phyloP scores from a whole-genome alignment of 2,113 vertebrate genomes.

The Crypturellus undulatus region DNA sequence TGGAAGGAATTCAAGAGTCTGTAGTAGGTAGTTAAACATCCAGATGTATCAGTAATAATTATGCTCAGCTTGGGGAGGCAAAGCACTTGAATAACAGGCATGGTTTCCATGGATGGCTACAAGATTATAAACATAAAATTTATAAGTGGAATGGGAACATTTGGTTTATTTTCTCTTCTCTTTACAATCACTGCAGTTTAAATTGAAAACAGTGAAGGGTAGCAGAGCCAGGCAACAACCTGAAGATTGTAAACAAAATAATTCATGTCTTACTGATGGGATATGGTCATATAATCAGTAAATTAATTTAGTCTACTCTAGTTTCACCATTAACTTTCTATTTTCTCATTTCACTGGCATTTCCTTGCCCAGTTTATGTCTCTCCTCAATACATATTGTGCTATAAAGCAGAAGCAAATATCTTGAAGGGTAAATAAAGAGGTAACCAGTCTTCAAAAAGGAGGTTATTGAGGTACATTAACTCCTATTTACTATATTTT shows the following conservation, averaged over 20 bases:
- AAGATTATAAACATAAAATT: constrained; percentile 81
- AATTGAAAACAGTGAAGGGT: constrained; percentile 80
- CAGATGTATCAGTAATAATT: constrained; percentile 79
- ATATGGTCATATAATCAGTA: constrained; percentile 81
- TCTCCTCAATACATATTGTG: constrained; percentile 74
- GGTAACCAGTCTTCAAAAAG: constrained; percentile 71
- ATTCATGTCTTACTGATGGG: constrained; percentile 80
- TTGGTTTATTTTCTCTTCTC: constrained; percentile 80
- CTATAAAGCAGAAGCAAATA: constrained; percentile 77
- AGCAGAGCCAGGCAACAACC: constrained; percentile 78
- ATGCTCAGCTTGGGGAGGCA: constrained; percentile 67
- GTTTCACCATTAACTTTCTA: constrained; percentile 80
- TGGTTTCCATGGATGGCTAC: constrained; percentile 79
- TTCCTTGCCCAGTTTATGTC: constrained; percentile 77
- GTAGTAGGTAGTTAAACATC: constrained; percentile 76
- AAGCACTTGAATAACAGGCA: constrained; percentile 74
- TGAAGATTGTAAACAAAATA: constrained; percentile 81
- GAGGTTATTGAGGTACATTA: constrained; percentile 70
- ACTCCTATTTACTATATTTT: constrained; percentile 64
- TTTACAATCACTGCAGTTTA: constrained; percentile 77
- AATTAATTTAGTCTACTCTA: constrained; percentile 80
- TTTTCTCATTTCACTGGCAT: constrained; percentile 80
- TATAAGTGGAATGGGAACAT: constrained; percentile 80
- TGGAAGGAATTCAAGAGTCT: constrained; percentile 75
- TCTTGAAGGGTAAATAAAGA: constrained; percentile 80